These are phyloP conservation scores for Micronycteris hirsuta DNA, from an alignment of 2,113 vertebrate species.

Conservation along the genomic window DNA sequence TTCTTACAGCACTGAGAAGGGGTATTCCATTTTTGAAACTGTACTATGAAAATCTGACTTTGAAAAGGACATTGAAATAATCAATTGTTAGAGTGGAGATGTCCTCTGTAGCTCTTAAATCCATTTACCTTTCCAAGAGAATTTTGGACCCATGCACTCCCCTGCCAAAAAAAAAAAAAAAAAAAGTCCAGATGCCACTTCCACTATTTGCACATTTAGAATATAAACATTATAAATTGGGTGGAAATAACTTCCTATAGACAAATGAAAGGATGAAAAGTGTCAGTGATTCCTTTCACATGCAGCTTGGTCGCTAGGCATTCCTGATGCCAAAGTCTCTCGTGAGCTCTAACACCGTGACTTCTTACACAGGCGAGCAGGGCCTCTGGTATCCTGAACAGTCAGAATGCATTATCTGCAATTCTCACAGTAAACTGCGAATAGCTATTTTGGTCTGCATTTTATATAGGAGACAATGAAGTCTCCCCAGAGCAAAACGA, in stretches of 20 bases:
- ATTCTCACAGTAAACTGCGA: background rate
- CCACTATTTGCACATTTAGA: background rate
- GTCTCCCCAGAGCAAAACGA: background rate
- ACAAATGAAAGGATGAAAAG: background rate
- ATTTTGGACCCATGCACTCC: background rate
- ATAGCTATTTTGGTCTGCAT: background rate
- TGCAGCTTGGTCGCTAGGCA: background rate
- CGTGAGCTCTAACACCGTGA: background rate
- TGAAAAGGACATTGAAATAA: background rate
- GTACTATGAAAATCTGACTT: background rate
- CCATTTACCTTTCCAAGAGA: background rate
- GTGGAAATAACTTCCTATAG: background rate
- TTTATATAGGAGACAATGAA: background rate
- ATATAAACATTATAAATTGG: background rate
- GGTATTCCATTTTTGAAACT: background rate
- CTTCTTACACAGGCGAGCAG: background rate
- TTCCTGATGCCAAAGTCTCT: background rate
- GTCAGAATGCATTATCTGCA: background rate
- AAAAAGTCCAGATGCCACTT: background rate
- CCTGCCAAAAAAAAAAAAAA: background rate
- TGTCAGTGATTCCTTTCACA: background rate
- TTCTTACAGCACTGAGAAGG: background rate
- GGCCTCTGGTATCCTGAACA: background rate
- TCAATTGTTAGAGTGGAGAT: background rate
- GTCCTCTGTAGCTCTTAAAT: background rate